Base-by-base conservation (phyloP, 2,797 vertebrate species). In the Hirundo rustica region DNA sequence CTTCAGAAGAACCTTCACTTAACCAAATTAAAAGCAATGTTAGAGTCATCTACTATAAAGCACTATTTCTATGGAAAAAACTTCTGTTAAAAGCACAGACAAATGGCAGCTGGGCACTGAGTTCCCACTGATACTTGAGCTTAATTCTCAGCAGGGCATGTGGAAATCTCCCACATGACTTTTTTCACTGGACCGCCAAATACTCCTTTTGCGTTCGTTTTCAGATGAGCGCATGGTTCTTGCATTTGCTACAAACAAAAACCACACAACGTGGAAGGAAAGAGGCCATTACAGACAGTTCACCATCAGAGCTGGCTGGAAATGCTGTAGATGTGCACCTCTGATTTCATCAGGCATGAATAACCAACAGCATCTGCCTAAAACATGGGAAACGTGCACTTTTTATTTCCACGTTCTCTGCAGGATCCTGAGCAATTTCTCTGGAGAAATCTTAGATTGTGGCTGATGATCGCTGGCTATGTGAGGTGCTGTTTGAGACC, bases 241-340 rank as follows among this genome's bases (percentile, higher is more conserved):
- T 25, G 34, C 19, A 26, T 27, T 55, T 0, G 0, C 53, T 50
- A 27, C 66, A 34, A 81, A 75, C 38, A 45, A 68, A 87, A 60
- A 2, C 2, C 8, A 7, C 54, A 72, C 5, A 2, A 42, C 0
- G 2, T 11, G 47, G 55, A 54, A 74, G 55, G 19, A 45, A 57
- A 66, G 60, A 55, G 61, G 29, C 19, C 47, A 15, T 29, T 21
- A 34, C 27, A 78, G 62, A 22, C 19, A 29, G 23, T 1, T 61
- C 45, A 75, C 82, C 23, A 20, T 1, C 55, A 27, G 36, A 78
- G 54, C 0, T 25, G 53, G 29, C 51, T 64, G 54, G 27, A 45
- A 91, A 54, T 8, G 25, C 53, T 32, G 0, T 6, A 60, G 60
- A 29, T 11, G 30, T 14, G 20, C 67, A 44, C 20, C 64, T 86